A percentile compares a stretch with the other conserved stretches of the same genome.
Conservation (phyloP, 2,113 vertebrate species). For the Silurus meridionalis region DNA sequence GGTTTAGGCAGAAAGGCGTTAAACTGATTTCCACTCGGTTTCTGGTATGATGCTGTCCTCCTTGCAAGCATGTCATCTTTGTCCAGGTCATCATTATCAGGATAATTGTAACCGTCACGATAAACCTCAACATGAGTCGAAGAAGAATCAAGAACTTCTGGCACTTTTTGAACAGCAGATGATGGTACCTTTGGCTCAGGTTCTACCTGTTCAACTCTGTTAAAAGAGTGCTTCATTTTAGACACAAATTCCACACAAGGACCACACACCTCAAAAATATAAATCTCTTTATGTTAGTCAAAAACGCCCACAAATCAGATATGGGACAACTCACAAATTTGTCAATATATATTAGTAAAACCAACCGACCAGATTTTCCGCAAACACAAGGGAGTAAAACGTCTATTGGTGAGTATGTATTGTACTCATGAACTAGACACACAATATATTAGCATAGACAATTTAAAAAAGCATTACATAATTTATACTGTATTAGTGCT, state of each 20-base stretch:
- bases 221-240: conserved; percentile 32
- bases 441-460: neutral
- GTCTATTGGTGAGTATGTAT: neutral
- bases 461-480: neutral
- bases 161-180: conserved; percentile 41
- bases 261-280: neutral
- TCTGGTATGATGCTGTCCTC: conserved; percentile 69
- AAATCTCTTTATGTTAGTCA: neutral
- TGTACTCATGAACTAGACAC: neutral
- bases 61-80: conserved; percentile 82
- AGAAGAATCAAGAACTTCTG: neutral
- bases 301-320: neutral
- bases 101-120: neutral
- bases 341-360: neutral
- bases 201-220: conserved; percentile 58
- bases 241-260: neutral
- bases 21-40: conserved; percentile 41
- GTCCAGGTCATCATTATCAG: conserved; percentile 68
- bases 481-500: neutral
- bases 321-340: neutral
- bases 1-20: conserved; percentile 70
- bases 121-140: neutral
- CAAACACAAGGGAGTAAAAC: neutral
- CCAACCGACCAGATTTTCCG: neutral
- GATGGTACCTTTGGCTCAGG: conserved; percentile 58